Percentiles rank a stretch among this genome's conserved stretches.
These are phyloP conservation scores for Dolichoris vasculosae DNA, from an alignment of 1,140 invertebrate species.

Conservation along the genomic window DNA sequence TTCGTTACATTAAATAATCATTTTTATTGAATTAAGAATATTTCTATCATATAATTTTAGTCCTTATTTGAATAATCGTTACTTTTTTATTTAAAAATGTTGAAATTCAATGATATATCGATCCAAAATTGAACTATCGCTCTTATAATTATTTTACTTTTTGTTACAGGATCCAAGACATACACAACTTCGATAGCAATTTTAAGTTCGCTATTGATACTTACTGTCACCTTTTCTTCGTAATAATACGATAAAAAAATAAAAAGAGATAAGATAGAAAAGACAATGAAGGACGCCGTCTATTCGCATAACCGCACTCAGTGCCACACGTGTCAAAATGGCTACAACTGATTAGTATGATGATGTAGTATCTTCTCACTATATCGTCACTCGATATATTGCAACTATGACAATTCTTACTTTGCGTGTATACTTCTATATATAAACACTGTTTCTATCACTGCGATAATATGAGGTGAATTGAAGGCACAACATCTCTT, in stretches of 20 bases:
- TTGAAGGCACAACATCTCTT: neutral
- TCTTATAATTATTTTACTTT: neutral
- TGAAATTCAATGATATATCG: neutral
- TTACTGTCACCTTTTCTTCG: constrained; percentile 12
- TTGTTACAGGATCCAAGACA: constrained; percentile 46
- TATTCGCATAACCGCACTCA: neutral
- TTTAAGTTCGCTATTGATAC: constrained; percentile 39
- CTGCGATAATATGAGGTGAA: neutral
- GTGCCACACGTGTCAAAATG: neutral
- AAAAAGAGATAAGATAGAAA: neutral
- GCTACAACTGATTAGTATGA: constrained; percentile 15
- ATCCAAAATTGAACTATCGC: neutral
- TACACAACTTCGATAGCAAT: constrained; percentile 15
- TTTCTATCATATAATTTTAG: too few species aligned
- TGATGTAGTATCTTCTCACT: neutral
- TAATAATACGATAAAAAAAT: constrained; percentile 43
- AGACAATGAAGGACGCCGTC: neutral
- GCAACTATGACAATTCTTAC: neutral
- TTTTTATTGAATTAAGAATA: too few species aligned
- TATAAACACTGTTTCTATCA: neutral
- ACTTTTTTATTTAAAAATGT: neutral
- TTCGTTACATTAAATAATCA: too few species aligned
- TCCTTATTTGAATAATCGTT: too few species aligned
- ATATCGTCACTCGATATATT: neutral
- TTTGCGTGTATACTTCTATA: neutral